These are phyloP conservation scores for Larimichthys polyactis DNA, from an alignment of 2,113 vertebrate species.

Conservation along the genomic window DNA sequence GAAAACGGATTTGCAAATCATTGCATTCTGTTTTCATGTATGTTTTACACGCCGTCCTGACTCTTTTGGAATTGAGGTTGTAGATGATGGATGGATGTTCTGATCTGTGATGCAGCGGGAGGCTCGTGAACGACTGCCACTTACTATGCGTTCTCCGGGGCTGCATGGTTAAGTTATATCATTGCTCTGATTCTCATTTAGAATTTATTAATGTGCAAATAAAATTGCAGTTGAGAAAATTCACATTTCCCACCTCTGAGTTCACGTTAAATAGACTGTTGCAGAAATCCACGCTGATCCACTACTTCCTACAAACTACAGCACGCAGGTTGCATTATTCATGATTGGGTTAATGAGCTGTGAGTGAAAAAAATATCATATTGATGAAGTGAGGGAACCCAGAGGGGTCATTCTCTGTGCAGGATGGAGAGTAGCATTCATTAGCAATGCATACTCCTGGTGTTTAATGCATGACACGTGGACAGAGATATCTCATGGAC, in stretches of 20 bases:
- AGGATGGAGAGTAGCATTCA: conserved; percentile 60
- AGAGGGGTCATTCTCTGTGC: conserved; percentile 66
- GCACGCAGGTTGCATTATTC: conserved; percentile 67
- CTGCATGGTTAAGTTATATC: conserved; percentile 21
- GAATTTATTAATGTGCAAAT: conserved; percentile 27
- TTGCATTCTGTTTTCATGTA: too few species aligned
- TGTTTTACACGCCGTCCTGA: too few species aligned
- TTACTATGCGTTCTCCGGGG: background rate
- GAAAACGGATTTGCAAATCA: too few species aligned
- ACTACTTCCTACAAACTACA: conserved; percentile 51
- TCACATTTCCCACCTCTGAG: background rate
- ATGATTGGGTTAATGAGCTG: conserved; percentile 68
- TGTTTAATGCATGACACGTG: conserved; percentile 46
- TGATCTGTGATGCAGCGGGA: background rate
- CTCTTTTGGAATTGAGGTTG: too few species aligned
- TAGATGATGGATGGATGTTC: background rate
- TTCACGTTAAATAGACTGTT: conserved; percentile 35
- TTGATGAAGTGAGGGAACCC: conserved; percentile 58
- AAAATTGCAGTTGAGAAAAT: conserved; percentile 26
- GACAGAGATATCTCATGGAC: conserved; percentile 33
- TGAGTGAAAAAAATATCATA: conserved; percentile 65
- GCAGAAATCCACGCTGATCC: conserved; percentile 25
- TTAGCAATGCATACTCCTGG: conserved; percentile 50
- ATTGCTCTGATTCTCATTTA: conserved; percentile 31
- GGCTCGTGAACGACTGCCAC: conserved; percentile 11